These are phyloP conservation scores for Botrylloides violaceus DNA, from an alignment of 23 tunicate species.

Conservation along the genomic window DNA sequence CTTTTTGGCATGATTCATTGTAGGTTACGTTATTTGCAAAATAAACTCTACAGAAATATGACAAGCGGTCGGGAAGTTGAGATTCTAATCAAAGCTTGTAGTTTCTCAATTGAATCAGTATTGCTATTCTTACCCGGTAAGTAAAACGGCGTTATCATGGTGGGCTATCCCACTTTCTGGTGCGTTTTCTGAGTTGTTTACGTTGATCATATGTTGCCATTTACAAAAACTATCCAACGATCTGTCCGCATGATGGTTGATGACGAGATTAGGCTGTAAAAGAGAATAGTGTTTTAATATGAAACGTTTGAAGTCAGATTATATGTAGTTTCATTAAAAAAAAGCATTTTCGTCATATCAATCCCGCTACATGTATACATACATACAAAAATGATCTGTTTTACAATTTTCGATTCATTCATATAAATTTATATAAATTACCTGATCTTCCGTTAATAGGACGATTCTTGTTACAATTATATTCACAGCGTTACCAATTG, in stretches of 20 bases:
- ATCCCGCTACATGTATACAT: background rate
- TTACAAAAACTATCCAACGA: constrained; percentile 82
- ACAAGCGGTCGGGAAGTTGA: background rate
- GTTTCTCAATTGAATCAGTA: background rate
- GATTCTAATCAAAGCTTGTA: background rate
- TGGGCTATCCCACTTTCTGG: constrained; percentile 76
- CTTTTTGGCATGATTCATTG: background rate
- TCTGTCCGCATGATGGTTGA: constrained; percentile 73
- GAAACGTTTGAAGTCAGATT: background rate
- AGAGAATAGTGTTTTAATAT: background rate
- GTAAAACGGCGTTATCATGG: constrained; percentile 94
- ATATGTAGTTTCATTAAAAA: no score
- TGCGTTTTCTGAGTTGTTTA: constrained; percentile 38
- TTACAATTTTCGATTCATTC: background rate
- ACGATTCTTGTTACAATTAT: constrained; percentile 84
- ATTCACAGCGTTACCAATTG: constrained; percentile 93
- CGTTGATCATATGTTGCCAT: constrained; percentile 85
- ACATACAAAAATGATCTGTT: background rate
- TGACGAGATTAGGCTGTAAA: constrained; percentile 55
- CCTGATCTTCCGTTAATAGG: constrained; percentile 92
- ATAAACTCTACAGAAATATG: background rate
- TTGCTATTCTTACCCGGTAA: constrained; percentile 92
- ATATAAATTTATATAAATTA: constrained; percentile 10
- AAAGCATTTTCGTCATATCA: background rate
- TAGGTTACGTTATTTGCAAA: background rate